These are phyloP conservation scores for Tetragonula clypearis DNA, from an alignment of 1,140 invertebrate species.

Conservation along the genomic window DNA sequence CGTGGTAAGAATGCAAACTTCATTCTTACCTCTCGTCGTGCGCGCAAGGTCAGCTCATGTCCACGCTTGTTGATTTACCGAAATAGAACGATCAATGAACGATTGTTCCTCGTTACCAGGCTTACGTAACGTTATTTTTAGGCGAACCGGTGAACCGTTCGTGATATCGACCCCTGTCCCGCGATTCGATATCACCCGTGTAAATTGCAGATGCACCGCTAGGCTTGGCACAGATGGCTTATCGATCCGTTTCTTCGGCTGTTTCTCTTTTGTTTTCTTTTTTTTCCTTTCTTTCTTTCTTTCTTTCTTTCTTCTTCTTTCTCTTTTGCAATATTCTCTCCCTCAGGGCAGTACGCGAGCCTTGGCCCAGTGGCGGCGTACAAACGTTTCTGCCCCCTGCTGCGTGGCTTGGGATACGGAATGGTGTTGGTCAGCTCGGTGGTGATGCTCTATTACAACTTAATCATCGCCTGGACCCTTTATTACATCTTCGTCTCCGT, in stretches of 20 bases:
- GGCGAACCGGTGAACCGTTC: not conserved
- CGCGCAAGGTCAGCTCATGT: conserved; percentile 14
- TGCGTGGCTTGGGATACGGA: conserved; percentile 89
- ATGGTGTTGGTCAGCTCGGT: conserved; percentile 92
- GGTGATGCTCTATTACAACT: conserved; percentile 92
- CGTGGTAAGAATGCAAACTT: conserved; percentile 2
- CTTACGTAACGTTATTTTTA: conserved; percentile 48
- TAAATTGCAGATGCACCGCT: conserved; percentile 22
- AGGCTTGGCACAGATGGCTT: not conserved
- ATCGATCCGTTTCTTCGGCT: conserved; percentile 19
- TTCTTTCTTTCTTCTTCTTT: not conserved
- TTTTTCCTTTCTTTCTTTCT: not conserved
- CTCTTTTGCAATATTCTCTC: conserved; percentile 8
- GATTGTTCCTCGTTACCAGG: conserved; percentile 8
- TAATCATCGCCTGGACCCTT: conserved; percentile 93
- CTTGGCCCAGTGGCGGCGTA: conserved; percentile 88
- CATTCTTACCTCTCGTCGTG: not conserved
- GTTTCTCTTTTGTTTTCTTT: not conserved
- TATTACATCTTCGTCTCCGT: conserved; percentile 92
- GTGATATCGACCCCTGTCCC: conserved; percentile 7
- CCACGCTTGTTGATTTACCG: conserved; percentile 10
- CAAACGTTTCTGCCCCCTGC: conserved; percentile 86
- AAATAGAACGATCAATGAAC: conserved; percentile 49
- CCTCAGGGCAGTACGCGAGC: conserved; percentile 86
- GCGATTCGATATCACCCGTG: conserved; percentile 1